Base-by-base conservation (phyloP, 2,888 invertebrate genomes). In the Falcaria lacertinaria region DNA sequence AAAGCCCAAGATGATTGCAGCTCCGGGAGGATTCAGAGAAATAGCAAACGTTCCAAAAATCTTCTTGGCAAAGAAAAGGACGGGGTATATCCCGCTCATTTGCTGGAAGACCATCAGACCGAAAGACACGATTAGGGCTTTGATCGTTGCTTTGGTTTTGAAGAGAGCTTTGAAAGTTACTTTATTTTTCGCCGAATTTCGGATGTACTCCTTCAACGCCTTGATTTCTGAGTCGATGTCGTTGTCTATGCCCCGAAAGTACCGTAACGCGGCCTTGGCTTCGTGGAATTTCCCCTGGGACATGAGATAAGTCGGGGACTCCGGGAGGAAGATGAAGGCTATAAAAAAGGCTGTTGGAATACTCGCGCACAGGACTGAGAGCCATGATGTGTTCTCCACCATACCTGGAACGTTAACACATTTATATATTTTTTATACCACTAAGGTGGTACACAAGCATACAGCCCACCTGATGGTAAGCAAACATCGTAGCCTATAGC, bases 101-200 rank as follows among this genome's bases (percentile, higher is more conserved):
- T 93, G 92, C 60, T 93, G 93, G 49, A 93, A 91, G 22, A 93
- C 84, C 91, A 94, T 93, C 2, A 95, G 81, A 4, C 91, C 91
- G 43, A 90, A 85, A 19, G 90, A 85, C 33, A 91, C 90, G 1
- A 90, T 45, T 1, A 91, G 66, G 13, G 89, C 86, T 65, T 89
- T 87, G 5, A 86, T 52, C 0, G 84, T 87, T 1, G 87, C 76
- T 49, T 77, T 80, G 0, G 78, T 80, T 22, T 69, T 72, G 38
- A 90, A 76, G 7, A 90, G 54, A 44, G 91, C 89, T 39, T 79
- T 81, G 35, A 91, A 83, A 0, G 81, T 84, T 3, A 80, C 81
- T 64, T 80, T 84, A 51, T 82, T 85, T 43, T 74, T 82, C 0
- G 73, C 79, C 17, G 81, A 78, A 52, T 84, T 90, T 51, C 83